Evolutionary conservation across 1,140 invertebrate genomes (phyloP).

Genomic region (Druon quercuslanigerum): DNA sequence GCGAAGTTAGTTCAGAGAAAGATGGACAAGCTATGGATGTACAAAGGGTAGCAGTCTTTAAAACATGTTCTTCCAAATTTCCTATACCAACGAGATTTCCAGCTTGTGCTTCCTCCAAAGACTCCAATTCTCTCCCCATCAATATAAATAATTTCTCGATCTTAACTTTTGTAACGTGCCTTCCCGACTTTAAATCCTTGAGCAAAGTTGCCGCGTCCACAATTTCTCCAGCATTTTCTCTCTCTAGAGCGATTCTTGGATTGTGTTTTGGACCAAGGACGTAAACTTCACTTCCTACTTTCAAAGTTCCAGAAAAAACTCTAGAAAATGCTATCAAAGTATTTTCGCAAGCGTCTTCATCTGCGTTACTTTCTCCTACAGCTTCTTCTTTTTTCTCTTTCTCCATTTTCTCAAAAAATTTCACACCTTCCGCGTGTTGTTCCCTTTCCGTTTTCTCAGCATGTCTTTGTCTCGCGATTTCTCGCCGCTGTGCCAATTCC

Average conservation of each 20-base stretch:
- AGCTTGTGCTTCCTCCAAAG: conserved; percentile 86
- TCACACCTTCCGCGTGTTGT: conserved; percentile 39
- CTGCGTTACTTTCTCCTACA: conserved; percentile 32
- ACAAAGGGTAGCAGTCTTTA: conserved; percentile 95
- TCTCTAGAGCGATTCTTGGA: conserved; percentile 78
- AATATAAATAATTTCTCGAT: conserved; percentile 90
- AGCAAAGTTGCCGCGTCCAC: conserved; percentile 77
- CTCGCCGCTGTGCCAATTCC: conserved; percentile 84
- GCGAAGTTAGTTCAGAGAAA: conserved; percentile 89
- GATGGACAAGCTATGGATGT: conserved; percentile 89
- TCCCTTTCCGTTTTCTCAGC: conserved; percentile 71
- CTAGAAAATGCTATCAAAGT: conserved; percentile 95
- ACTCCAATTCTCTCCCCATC: conserved; percentile 94
- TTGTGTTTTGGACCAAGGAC: conserved; percentile 94
- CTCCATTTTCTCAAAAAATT: conserved; percentile 68
- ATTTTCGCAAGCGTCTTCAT: conserved; percentile 76
- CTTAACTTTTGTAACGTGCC: conserved; percentile 78
- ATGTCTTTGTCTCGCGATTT: conserved; percentile 81
- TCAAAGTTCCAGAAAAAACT: conserved; percentile 92
- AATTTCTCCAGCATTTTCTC: conserved; percentile 62
- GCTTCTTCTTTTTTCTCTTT: conserved; percentile 31
- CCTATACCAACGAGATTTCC: conserved; percentile 95
- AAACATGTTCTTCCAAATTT: conserved; percentile 88
- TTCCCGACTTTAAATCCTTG: conserved; percentile 81
- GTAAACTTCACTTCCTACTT: conserved; percentile 86